These are phyloP conservation scores for Pluvialis apricaria DNA, from an alignment of 2,113 vertebrate genomes.

Conservation along the genomic window DNA sequence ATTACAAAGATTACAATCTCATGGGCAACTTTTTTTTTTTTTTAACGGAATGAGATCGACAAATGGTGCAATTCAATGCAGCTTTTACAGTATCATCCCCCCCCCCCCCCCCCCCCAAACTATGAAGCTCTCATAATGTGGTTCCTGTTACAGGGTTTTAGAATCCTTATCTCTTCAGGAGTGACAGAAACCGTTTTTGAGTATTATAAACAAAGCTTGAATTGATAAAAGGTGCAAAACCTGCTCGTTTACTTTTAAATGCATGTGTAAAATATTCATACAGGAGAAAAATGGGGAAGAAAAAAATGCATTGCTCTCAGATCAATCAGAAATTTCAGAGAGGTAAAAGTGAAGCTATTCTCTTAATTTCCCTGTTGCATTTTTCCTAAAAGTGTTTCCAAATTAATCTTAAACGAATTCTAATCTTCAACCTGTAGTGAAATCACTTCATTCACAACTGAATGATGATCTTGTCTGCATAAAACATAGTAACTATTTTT, in stretches of 20 bases:
- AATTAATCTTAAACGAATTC: not conserved
- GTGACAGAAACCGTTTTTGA: not conserved
- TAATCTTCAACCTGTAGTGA: not conserved
- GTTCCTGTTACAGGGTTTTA: not conserved
- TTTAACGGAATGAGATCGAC: not conserved
- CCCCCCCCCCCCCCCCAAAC: not conserved
- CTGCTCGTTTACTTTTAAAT: not conserved
- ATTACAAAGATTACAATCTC: not conserved
- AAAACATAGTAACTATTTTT: not conserved
- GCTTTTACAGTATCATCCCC: not conserved
- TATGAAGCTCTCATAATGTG: not conserved
- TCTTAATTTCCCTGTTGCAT: not conserved
- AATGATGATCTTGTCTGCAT: not conserved
- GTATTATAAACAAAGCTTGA: not conserved
- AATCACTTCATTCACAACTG: not conserved
- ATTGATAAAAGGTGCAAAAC: not conserved
- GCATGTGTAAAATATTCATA: not conserved
- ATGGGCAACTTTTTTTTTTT: not conserved
- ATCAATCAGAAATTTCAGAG: not conserved
- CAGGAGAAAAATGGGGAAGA: not conserved
- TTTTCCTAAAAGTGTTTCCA: not conserved
- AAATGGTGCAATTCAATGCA: not conserved
- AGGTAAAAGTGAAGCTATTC: not conserved
- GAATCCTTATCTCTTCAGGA: not conserved
- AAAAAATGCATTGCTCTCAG: not conserved